Evolutionary conservation across 2,113 vertebrate genomes (phyloP), one percentile per base, ranked within the genome.

Genomic region (Lagenorhynchus albirostris): DNA sequence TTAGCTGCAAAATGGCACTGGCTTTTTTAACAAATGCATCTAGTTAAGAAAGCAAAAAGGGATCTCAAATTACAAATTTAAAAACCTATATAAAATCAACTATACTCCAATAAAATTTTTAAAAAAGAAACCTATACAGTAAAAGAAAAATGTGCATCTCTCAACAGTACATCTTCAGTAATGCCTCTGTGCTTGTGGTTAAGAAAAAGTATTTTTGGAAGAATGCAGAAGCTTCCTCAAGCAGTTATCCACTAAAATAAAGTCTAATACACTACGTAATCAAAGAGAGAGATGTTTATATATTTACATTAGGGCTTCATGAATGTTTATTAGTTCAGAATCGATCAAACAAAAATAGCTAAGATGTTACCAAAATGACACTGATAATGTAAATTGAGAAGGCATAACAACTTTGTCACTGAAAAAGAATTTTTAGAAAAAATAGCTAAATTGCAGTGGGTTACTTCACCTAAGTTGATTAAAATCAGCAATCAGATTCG

Each of bases 321-420:
- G 65, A 97, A 97, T 96, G 96, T 96, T 98, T 98, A 94, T 23
- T 94, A 80, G 77, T 95, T 97, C 91, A 97, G 93, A 96, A 95
- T 21, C 90, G 96, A 95, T 97, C 97, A 94, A 97, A 98, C 1
- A 92, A 94, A 93, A 98, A 96, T 4, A 23, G 93, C 77, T 92
- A 93, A 86, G n/a, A 85, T 79, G 38, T 77, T 94, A 73, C 95
- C 80, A 81, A 87, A 63, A 68, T 82, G 82, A 83, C 67, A 80
- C 11, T 12, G 47, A 55, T 86, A 76, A 95, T 47, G 71, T 83
- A 92, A 91, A 98, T 65, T 71, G 36, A 94, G 80, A 93, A 81
- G 29, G 23, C 13, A 41, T 71, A 96, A 95, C 47, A 55, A 82
- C 50, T 89, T 31, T 55, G 85, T 93, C 95, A 94, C 81, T 89